Evolutionary conservation across 2,888 invertebrate genomes (phyloP), one percentile per base, ranked within the genome.

Genomic region (Kryphioiulus occultus): DNA sequence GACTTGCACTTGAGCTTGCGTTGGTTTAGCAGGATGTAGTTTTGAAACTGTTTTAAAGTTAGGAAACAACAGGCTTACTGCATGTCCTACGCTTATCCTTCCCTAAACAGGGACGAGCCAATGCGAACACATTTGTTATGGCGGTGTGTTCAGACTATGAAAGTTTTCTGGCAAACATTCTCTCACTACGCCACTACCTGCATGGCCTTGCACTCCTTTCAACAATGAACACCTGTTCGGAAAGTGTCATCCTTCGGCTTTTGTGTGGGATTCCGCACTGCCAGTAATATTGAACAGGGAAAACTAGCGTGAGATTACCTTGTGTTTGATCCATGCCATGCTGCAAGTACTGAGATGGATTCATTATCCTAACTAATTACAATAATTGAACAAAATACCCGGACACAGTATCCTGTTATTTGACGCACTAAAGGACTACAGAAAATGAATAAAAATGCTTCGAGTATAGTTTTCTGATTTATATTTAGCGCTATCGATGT

Each of bases 161-260:
- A 78, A 30, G 78, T 78, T 78, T 78, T 12, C 78, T 78, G 78
- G 78, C 78, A 78, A 78, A 78, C 78, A 78, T 78, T 78, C 78
- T 78, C 78, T 17, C 30, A 30, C 78, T 78, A 78, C 30, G 78
- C 78, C 78, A 78, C 30, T 78, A 78, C 78, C 78, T 78, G 78
- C 30, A 78, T 78, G 78, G 78, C 78, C 78, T 78, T 78, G 78
- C 78, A 78, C 78, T 78, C 78, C 78, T 78, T 78, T 78, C 78
- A 3, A 78, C 78, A 78, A 78, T 78, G 78, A 78, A 78, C 78
- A 78, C 78, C 78, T 78, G 78, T 78, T 78, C 30, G 78, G 78
- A 78, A 78, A 78, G 30, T 78, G 78, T 78, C 78, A 78, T 78
- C 78, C 78, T 30, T 30, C 78, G 30, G 78, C 78, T 78, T 78